Base-by-base conservation (phyloP, 2,113 vertebrate species). In the Gobio gobio region DNA sequence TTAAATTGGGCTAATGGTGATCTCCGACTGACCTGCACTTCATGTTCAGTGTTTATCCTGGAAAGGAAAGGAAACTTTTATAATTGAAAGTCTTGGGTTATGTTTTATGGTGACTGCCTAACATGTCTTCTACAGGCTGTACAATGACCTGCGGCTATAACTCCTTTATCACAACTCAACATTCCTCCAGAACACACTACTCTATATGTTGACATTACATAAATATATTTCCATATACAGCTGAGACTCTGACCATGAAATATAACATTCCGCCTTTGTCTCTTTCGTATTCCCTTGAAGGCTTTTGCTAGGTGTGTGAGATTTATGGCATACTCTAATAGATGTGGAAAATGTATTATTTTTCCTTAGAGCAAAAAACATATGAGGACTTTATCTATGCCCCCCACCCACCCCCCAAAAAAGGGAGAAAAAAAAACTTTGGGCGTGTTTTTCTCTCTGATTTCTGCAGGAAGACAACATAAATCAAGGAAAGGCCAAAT, bases 401-500 rank as follows among this genome's bases (percentile, higher is more conserved):
- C 59, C 63, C 64, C 79, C 4, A 16, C 68, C 4, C 10, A n/a
- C n/a, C n/a, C n/a, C 36, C n/a, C 3, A 6, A 77, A 26, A 76
- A 22, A 73, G 24, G 64, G 59, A 56, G 24, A 78, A 59, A 49
- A 83, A 77, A 82, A 56, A 68, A 40, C 51, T 47, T 75, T 61
- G 63, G 78, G 59, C 2, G 68, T 82, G 24, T 84, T 64, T 63
- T 85, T 45, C 83, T 22, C 76, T 84, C 89, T 91, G 86, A 87
- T 88, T 88, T 84, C 81, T 82, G 81, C 86, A 90, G 89, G 86
- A 92, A 89, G 88, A 88, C 43, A 85, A 83, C 88, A 93, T 93
- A 93, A 93, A 94, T 93, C 92, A 92, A 84, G 87, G 66, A 86
- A 91, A 90, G 88, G 86, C 86, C 83, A 85, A 68, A 78, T 92